Base-by-base conservation (phyloP, 2,888 invertebrate genomes). In the Tortricodes alternella region DNA sequence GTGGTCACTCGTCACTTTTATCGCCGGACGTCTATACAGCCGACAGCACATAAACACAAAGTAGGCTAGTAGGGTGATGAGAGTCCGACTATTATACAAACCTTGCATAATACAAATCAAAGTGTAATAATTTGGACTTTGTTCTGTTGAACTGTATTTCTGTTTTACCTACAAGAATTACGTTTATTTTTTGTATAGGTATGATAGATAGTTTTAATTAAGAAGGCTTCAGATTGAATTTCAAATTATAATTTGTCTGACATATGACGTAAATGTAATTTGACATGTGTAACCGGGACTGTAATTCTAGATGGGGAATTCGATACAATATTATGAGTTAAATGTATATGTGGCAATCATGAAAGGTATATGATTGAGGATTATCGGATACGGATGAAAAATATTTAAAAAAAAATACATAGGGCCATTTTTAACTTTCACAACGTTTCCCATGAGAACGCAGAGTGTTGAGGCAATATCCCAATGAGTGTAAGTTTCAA, bases 41-140 rank as follows among this genome's bases (percentile, higher is more conserved):
- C 23, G 35, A 32, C 19, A 27, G 21, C 29, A 29, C 35, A 19
- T 16, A 3, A 15, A 49, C n/a, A 23, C 18, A 7, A 16, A 32
- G 44, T 50, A 37, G 38, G 35, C 43, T 44, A 44, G 23, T 29
- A 6, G 29, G 41, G 15, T 32, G 46, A 46, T 27, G 49, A 43
- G 43, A n/a, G 35, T 37, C 37, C 8, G 39, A 19, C 16, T 32
- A 37, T 41, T 44, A 44, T 56, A 44, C 44, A 44, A 55, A 49
- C 44, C 49, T 43, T 38, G 49, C 49, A 50, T 48, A 50, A 56
- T 35, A 37, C 35, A 49, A 50, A 44, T 44, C 43, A 48, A 49
- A 56, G 49, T 49, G 24, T 24, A 55, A 19, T 9, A 9, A 50
- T 50, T 35, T 35, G 44, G 29, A 56, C 50, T 56, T 56, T 44